Evolutionary conservation across 2,797 vertebrate species (phyloP).

Genomic region (Arnoldichthys spilopterus): DNA sequence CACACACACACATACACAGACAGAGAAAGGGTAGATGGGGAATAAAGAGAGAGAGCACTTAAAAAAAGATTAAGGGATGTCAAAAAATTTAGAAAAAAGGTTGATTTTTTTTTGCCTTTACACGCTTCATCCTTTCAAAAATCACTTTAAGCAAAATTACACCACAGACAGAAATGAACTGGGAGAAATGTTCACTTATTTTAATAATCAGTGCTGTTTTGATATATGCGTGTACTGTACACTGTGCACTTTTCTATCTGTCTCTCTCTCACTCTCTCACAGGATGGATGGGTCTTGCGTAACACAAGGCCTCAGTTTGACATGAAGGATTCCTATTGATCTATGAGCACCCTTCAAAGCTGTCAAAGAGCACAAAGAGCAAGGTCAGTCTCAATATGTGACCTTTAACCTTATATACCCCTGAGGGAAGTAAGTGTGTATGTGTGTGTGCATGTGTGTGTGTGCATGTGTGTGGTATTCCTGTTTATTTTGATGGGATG

Average conservation of each 20-base stretch:
- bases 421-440: conserved; percentile 27
- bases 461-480: not conserved
- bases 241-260: not conserved
- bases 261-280: conserved; percentile 10
- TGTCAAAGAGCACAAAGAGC: conserved; percentile 69
- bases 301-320: conserved; percentile 73
- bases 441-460: conserved; percentile 25
- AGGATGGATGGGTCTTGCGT: conserved; percentile 56
- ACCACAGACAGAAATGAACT: conserved; percentile 44
- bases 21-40: not conserved
- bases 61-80: too few relatives aligned
- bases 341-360: conserved; percentile 73
- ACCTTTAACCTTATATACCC: conserved; percentile 62
- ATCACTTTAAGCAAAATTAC: not conserved
- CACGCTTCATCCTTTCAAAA: too few relatives aligned
- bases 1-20: conserved; percentile 31
- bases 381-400: conserved; percentile 78
- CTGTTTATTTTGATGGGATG: conserved; percentile 1
- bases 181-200: conserved; percentile 41
- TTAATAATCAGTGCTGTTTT: not conserved
- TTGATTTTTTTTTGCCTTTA: not conserved
- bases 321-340: conserved; percentile 70
- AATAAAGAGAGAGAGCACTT: not conserved
- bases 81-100: not conserved
- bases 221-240: not conserved